phyloP scores from a whole-genome alignment of 1,140 invertebrate species.

The Muscidifurax raptorellus region DNA sequence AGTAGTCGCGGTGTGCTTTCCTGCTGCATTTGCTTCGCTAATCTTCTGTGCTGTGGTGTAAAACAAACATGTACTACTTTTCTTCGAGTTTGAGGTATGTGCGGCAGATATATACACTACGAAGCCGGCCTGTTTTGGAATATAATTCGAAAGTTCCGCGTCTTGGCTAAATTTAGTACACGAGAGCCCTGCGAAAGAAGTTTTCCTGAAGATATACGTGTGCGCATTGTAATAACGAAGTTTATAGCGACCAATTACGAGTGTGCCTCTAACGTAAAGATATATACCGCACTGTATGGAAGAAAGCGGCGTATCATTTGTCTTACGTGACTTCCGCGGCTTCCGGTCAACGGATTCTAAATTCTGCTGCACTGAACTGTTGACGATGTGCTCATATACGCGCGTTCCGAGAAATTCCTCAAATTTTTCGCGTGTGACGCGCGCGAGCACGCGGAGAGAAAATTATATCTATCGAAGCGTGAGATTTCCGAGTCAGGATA shows the following conservation, averaged over 20 bases:
- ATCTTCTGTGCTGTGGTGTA: background rate
- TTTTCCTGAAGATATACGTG: too few relatives aligned
- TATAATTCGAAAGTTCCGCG: background rate
- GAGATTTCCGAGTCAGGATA: background rate
- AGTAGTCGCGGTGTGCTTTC: background rate
- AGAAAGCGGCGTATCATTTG: background rate
- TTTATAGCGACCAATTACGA: background rate
- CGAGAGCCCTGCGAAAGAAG: too few relatives aligned
- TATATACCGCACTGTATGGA: background rate
- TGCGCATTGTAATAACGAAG: too few relatives aligned
- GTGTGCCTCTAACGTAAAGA: background rate
- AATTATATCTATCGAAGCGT: background rate
- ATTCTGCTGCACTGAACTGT: background rate
- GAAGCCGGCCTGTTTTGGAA: too few relatives aligned
- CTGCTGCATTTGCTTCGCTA: too few relatives aligned
- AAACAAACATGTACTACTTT: background rate
- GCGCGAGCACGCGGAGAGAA: too few relatives aligned
- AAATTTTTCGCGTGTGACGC: background rate
- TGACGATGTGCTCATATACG: background rate
- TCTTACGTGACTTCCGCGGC: background rate
- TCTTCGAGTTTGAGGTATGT: background rate
- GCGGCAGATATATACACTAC: background rate
- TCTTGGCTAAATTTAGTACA: background rate
- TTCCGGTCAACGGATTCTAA: constrained; percentile 7
- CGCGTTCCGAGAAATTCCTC: background rate